Conservation (phyloP, 2,888 invertebrate species). For the Gymnoscelis rufifasciata region DNA sequence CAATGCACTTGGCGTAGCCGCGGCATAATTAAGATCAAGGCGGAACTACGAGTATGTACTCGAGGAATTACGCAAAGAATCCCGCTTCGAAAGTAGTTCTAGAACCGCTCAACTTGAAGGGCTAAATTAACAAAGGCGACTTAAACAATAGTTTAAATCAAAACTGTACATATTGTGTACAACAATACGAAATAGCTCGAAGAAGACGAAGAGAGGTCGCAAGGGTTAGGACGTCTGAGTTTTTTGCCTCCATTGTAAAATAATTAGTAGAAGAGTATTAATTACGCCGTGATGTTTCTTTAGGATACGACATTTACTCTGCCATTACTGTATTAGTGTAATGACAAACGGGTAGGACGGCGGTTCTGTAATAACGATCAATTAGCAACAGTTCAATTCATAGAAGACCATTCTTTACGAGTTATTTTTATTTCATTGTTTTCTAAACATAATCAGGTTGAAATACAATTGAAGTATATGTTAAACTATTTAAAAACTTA, state of each 20-base stretch:
- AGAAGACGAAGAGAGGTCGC: slow-evolving; percentile 34
- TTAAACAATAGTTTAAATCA: slow-evolving; percentile 6
- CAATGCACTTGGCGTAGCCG: slow-evolving; percentile 18
- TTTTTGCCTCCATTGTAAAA: slow-evolving; percentile 34
- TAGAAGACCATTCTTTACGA: slow-evolving; percentile 11
- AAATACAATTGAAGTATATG: too few species aligned
- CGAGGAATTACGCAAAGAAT: slow-evolving; percentile 2
- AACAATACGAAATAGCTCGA: slow-evolving; percentile 32
- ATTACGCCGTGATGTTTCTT: slow-evolving; percentile 25
- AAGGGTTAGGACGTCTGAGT: slow-evolving; percentile 24
- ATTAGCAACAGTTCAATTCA: slow-evolving; percentile 9
- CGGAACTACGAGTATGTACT: slow-evolving; percentile 3
- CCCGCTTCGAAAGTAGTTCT: slow-evolving; percentile 5
- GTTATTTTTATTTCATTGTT: slow-evolving; percentile 14
- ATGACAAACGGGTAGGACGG: not conserved
- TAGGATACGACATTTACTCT: slow-evolving; percentile 7
- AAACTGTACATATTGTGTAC: slow-evolving; percentile 10
- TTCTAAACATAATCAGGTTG: too few species aligned
- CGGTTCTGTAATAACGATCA: slow-evolving; percentile 14
- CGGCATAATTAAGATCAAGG: slow-evolving; percentile 11
- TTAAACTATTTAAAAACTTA: too few species aligned
- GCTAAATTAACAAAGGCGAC: too few species aligned
- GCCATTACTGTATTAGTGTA: slow-evolving; percentile 15
- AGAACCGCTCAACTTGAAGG: too few species aligned
- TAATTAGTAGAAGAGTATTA: slow-evolving; percentile 39